Evolutionary conservation across 2,797 vertebrate genomes (phyloP).

Genomic region (Spinibarbus caldwelli): DNA sequence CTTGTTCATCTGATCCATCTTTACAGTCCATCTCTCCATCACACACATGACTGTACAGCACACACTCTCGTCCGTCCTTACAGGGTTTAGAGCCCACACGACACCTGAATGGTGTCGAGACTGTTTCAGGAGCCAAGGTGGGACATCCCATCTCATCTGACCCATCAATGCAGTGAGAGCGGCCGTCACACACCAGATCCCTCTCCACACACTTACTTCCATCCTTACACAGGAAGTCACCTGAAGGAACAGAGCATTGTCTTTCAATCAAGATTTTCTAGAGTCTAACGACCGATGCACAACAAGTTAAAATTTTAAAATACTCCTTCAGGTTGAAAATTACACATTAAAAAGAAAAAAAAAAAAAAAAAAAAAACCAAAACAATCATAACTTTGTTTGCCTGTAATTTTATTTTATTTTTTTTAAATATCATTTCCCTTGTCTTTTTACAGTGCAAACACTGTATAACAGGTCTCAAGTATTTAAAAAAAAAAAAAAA

Average conservation of each 20-base stretch:
- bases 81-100: constrained; percentile 74
- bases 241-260: background rate
- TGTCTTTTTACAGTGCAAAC: too few species aligned
- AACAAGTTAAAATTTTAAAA: too few species aligned
- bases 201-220: constrained; percentile 58
- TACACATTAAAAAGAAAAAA: too few species aligned
- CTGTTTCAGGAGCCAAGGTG: background rate
- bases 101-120: constrained; percentile 47
- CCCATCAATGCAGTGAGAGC: constrained; percentile 46
- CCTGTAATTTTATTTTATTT: too few species aligned
- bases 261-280: background rate
- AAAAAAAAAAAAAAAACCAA: too few species aligned
- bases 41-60: constrained; percentile 79
- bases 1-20: constrained; percentile 85
- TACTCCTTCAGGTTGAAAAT: too few species aligned
- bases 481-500: background rate
- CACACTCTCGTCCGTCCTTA: constrained; percentile 74
- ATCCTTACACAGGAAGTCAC: constrained; percentile 70
- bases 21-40: constrained; percentile 82
- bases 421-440: too few species aligned
- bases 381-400: too few species aligned
- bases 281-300: background rate
- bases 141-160: constrained; percentile 61
- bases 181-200: constrained; percentile 59
- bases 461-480: background rate